Percentiles rank a stretch among this genome's conserved stretches.
These are phyloP conservation scores for Sinonovacula constricta DNA, from an alignment of 1,140 invertebrate genomes.

Conservation along the genomic window DNA sequence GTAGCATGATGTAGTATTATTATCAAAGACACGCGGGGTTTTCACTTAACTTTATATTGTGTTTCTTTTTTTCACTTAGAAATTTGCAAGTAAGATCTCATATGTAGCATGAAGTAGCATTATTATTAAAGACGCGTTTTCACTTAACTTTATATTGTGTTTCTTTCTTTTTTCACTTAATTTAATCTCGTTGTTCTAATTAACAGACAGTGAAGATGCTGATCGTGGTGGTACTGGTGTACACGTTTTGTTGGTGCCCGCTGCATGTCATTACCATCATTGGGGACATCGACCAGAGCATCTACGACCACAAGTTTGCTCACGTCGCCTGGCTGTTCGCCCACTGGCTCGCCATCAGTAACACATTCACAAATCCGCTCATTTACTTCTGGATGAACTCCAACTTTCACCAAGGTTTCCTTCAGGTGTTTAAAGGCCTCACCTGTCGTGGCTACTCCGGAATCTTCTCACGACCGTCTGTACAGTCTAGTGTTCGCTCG, in stretches of 20 bases:
- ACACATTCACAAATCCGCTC: slow-evolving; percentile 92
- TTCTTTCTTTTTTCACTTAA: too few species aligned
- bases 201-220: slow-evolving; percentile 42
- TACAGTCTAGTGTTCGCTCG: not conserved
- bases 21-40: too few species aligned
- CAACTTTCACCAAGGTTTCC: slow-evolving; percentile 80
- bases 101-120: too few species aligned
- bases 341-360: slow-evolving; percentile 93
- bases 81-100: too few species aligned
- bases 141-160: too few species aligned
- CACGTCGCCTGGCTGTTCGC: slow-evolving; percentile 51
- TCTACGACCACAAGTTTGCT: slow-evolving; percentile 78
- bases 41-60: too few species aligned
- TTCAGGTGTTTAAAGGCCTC: not conserved
- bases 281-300: slow-evolving; percentile 67
- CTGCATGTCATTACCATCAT: slow-evolving; percentile 83
- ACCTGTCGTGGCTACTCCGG: not conserved
- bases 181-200: too few species aligned
- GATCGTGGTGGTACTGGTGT: slow-evolving; percentile 27
- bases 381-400: slow-evolving; percentile 95
- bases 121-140: too few species aligned
- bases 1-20: too few species aligned
- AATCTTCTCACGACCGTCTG: not conserved
- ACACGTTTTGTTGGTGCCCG: slow-evolving; percentile 48
- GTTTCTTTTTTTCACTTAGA: too few species aligned